Evolutionary conservation across 2,113 vertebrate species (phyloP).

Genomic region (Holacanthus passer): DNA sequence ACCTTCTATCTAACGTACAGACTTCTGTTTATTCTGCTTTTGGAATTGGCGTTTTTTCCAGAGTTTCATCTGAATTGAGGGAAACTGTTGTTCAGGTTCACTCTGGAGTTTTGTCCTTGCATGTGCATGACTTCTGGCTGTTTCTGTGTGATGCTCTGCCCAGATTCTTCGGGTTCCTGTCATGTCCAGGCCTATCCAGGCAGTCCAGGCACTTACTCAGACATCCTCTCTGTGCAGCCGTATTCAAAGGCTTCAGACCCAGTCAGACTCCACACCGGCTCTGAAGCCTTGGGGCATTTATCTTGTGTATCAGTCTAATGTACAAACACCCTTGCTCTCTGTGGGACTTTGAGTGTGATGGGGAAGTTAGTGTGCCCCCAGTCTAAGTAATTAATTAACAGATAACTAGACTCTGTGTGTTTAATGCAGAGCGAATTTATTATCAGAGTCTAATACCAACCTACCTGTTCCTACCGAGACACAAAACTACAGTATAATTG

Average conservation of each 20-base stretch:
- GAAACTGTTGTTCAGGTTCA: not conserved
- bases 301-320: not conserved
- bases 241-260: not conserved
- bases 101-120: conserved; percentile 16
- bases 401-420: not conserved
- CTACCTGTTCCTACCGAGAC: too few relatives aligned
- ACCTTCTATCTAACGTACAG: not conserved
- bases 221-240: not conserved
- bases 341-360: not conserved
- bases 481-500: not conserved
- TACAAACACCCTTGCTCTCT: not conserved
- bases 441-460: not conserved
- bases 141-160: not conserved
- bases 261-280: not conserved
- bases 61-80: not conserved
- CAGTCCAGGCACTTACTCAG: not conserved
- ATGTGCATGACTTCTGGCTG: not conserved
- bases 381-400: not conserved
- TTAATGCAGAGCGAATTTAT: not conserved
- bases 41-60: not conserved
- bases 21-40: not conserved
- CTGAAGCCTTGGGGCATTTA: not conserved
- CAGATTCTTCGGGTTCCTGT: conserved; percentile 51
- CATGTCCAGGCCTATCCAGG: conserved; percentile 34
- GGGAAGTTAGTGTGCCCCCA: not conserved